A percentile compares a stretch with the other conserved stretches of the same genome.
phyloP scores from a whole-genome alignment of 2,888 invertebrate species.

The Cataglyphis altisquamis region DNA sequence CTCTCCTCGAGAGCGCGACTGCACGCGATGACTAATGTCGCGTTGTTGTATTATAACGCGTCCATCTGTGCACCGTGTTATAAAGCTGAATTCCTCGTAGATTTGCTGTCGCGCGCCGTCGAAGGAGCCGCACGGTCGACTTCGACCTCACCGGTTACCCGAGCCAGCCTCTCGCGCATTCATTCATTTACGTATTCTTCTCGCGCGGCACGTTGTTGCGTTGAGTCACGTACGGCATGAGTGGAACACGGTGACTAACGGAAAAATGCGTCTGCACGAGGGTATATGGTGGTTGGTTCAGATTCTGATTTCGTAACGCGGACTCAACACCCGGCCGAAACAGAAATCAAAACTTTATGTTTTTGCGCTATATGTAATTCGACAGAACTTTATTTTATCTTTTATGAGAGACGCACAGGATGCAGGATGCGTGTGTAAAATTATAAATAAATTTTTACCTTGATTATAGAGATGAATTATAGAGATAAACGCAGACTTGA shows the following conservation, averaged over 20 bases:
- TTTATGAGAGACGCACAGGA: neutral
- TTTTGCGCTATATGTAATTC: neutral
- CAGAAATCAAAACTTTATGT: neutral
- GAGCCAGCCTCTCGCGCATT: conserved; percentile 33
- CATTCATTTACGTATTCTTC: conserved; percentile 73
- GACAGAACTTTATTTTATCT: neutral
- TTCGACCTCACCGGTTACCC: conserved; percentile 56
- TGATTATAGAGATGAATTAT: neutral
- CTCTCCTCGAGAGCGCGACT: conserved; percentile 54
- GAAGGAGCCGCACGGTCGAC: conserved; percentile 57
- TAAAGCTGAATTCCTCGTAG: conserved; percentile 71
- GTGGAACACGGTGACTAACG: conserved; percentile 67
- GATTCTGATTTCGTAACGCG: neutral
- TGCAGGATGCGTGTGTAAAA: neutral
- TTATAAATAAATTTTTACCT: neutral
- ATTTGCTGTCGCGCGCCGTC: conserved; percentile 72
- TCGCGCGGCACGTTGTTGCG: conserved; percentile 65
- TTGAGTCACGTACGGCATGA: conserved; percentile 78
- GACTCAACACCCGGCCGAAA: neutral
- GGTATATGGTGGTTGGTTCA: neutral
- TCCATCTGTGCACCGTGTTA: conserved; percentile 67
- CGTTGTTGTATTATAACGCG: conserved; percentile 52
- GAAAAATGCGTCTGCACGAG: conserved; percentile 28
- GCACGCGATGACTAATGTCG: conserved; percentile 77
- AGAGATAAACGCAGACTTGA: neutral